Evolutionary conservation across 2,797 vertebrate species (phyloP), one percentile per base, ranked within the genome.

Genomic region (Pogoniulus pusillus): DNA sequence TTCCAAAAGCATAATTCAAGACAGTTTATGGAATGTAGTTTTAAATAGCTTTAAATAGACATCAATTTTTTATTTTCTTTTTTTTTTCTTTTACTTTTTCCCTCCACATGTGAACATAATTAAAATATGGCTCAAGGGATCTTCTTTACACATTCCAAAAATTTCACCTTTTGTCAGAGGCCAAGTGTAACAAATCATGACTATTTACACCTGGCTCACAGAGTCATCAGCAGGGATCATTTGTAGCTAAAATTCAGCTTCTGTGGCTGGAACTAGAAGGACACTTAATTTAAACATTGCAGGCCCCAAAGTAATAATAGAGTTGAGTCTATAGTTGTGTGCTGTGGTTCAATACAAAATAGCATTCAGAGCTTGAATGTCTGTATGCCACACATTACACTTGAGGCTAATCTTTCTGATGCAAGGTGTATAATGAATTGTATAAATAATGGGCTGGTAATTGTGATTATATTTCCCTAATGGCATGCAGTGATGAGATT

Each of bases 141-240:
- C 87, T 83, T 83, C 72, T 89, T 86, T 70, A 85, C 60, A 43
- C 14, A 87, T 93, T 73, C 64, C 7, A 92, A 82, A 94, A 68
- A 71, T 55, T 73, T 89, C 77, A 90, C 54, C 71, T 91, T 78
- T 68, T 73, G 13, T 88, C 54, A 79, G 58, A 92, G 77, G 89
- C 81, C 74, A 84, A 76, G 72, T 88, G 55, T 74, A 80, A 92
- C 85, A 88, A 93, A 94, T 91, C 75, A 64, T 72, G 72, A 12
- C 14, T 89, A 24, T 79, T 91, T 88, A 85, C 19, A 88, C 37
- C 24, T 60, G 32, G 17, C 5, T 62, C 26, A 43, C 35, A 32
- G 47, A 60, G 58, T 86, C 75, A 62, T 71, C 45, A 43, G 22
- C 10, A 71, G 34, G 58, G 51, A 88, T 71, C 49, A 35, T 1